Evolutionary conservation across 2,888 invertebrate genomes (phyloP).

Genomic region (Chironomus riparius): DNA sequence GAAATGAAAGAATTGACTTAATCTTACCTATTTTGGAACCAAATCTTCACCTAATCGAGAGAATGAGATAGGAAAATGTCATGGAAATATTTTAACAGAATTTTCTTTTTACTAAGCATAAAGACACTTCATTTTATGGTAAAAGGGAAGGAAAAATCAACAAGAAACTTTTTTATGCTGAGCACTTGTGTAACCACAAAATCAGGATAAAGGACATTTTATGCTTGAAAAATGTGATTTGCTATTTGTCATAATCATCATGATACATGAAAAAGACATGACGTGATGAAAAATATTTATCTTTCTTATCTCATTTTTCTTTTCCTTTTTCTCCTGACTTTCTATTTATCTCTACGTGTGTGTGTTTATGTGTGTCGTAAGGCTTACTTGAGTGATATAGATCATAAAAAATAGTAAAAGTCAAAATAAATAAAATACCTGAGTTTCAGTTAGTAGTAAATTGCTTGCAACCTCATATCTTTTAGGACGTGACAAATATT

Average conservation of each 20-base stretch:
- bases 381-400: too few species aligned
- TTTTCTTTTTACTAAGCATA: too few species aligned
- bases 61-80: too few species aligned
- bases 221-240: background rate
- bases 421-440: constrained; percentile 46
- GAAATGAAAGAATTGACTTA: constrained; percentile 27
- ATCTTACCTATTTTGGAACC: constrained; percentile 99
- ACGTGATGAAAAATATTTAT: constrained; percentile 14
- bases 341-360: background rate
- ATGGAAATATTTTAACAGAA: too few species aligned
- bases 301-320: constrained; percentile 19
- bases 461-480: constrained; percentile 98
- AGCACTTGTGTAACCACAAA: constrained; percentile 20
- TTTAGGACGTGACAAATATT: constrained; percentile 95
- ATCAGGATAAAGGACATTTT: constrained; percentile 15
- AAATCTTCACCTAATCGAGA: constrained; percentile 10
- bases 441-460: constrained; percentile 95
- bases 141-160: too few species aligned
- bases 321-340: background rate
- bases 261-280: constrained; percentile 5
- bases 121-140: too few species aligned
- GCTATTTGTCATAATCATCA: constrained; percentile 9
- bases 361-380: background rate
- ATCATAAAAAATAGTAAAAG: background rate
- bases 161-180: background rate